Percentiles rank a stretch among this genome's conserved stretches.
Conservation (phyloP, 1,140 invertebrate genomes). For the Parapsyche elsis region DNA sequence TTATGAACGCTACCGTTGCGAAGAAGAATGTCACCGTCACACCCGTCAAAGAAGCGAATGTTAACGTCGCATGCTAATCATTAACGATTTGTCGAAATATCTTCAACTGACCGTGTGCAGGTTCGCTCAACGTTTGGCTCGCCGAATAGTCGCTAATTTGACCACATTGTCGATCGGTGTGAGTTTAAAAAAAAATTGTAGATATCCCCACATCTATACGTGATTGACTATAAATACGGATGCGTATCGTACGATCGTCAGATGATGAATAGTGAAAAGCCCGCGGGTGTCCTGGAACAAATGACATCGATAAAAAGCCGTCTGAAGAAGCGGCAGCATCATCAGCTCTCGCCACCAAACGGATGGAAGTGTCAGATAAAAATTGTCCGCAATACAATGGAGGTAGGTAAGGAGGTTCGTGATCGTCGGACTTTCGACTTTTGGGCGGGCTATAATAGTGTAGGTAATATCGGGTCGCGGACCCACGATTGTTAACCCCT, state of each 20-base stretch:
- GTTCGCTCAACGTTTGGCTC: neutral
- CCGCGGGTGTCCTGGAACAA: conserved; percentile 44
- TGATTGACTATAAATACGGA: conserved; percentile 34
- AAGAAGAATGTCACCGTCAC: too few relatives aligned
- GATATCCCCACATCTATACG: neutral
- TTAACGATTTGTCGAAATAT: too few relatives aligned
- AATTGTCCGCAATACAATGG: conserved; percentile 24
- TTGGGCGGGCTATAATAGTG: too few relatives aligned
- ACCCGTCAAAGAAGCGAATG: too few relatives aligned
- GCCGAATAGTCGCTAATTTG: neutral
- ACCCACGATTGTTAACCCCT: too few relatives aligned
- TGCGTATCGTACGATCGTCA: conserved; percentile 34
- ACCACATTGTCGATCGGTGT: neutral
- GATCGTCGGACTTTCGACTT: too few relatives aligned
- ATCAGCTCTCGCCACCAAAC: conserved; percentile 10
- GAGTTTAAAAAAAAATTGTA: neutral
- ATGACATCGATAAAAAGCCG: conserved; percentile 49
- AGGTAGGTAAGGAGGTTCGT: neutral
- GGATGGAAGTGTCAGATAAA: conserved; percentile 15
- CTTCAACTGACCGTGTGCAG: neutral
- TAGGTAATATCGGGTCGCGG: too few relatives aligned
- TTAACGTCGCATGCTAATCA: too few relatives aligned
- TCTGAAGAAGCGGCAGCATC: neutral
- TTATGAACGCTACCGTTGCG: too few relatives aligned
- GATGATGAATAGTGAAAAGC: conserved; percentile 24